These are phyloP conservation scores for Rhincodon typus DNA, from an alignment of 2,797 vertebrate species.

Conservation along the genomic window DNA sequence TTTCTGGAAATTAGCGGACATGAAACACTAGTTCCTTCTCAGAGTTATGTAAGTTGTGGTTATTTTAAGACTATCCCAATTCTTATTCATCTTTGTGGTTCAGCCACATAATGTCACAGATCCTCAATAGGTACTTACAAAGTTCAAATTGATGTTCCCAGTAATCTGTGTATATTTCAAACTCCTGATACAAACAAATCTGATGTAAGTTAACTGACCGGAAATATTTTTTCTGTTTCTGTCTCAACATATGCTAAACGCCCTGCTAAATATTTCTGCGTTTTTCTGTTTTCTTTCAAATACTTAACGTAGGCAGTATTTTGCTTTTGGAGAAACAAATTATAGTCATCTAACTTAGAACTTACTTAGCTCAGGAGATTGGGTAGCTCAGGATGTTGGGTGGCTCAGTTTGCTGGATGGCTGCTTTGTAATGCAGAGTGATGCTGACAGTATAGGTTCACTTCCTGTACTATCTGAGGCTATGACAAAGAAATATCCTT, in stretches of 20 bases:
- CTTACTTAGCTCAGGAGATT: no score
- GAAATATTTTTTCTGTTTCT: not conserved
- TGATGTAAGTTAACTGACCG: not conserved
- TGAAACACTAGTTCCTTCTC: not conserved
- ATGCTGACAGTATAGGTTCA: no score
- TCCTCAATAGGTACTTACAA: not conserved
- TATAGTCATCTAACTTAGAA: not conserved
- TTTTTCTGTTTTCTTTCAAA: not conserved
- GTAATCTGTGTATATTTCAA: not conserved
- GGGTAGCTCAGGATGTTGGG: no score
- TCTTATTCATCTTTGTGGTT: not conserved
- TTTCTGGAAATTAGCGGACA: not conserved
- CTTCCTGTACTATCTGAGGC: no score
- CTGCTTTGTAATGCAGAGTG: no score
- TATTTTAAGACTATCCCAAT: not conserved
- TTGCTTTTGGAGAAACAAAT: not conserved
- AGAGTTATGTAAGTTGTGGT: not conserved
- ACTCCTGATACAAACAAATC: not conserved
- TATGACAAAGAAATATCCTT: no score
- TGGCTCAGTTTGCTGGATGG: no score
- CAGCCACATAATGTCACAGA: not conserved
- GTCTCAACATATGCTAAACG: no score
- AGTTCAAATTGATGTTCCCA: not conserved
- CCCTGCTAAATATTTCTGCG: not conserved
- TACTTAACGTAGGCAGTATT: not conserved